Base-by-base conservation (phyloP, 2,888 invertebrate species). In the Eupeodes luniger region DNA sequence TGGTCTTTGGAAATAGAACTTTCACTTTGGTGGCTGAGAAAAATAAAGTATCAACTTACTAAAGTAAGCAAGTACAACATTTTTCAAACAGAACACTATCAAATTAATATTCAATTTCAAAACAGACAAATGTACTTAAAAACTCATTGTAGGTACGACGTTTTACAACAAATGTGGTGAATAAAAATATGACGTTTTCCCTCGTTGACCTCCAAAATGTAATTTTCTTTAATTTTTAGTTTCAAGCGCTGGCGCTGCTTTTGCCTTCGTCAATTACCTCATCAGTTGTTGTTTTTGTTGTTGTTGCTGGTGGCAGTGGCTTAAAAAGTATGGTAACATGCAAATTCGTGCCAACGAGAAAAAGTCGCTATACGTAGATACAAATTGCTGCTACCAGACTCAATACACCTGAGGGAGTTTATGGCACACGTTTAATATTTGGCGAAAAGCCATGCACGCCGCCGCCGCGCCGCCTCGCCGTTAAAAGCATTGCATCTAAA, bases 351-450 rank as follows among this genome's bases (percentile, higher is more conserved):
- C 80, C 75, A 84, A 80, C 47, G 69, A 55, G 70, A 34, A 70
- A 70, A 34, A 74, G 49, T 80, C 84, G 69, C n/a, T 47, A 11
- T 4, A 80, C 84, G 4, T 4, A n/a, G n/a, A n/a, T n/a, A 80
- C 84, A 80, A 84, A 84, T 84, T 75, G 80, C 80, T 57, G 74
- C 84, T 84, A 80, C 84, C 80, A 84, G 80, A 74, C 62, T 61
- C 55, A 51, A 69, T 62, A 55, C 59, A 51, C 82, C 82, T 44
- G 51, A 70, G 81, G 69, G 55, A 53, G 61, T 69, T 61, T 27
- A 57, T 44, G 19, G 64, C 36, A 47, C 47, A 62, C 16, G 51
- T 36, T 16, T n/a, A 59, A 53, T 70, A 76, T 70, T 81, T 75
- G 75, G 81, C 69, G 12, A 70, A 77, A 67, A 55, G 53, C 62